Conservation (phyloP, 2,888 invertebrate genomes). For the Tipula helvola region DNA sequence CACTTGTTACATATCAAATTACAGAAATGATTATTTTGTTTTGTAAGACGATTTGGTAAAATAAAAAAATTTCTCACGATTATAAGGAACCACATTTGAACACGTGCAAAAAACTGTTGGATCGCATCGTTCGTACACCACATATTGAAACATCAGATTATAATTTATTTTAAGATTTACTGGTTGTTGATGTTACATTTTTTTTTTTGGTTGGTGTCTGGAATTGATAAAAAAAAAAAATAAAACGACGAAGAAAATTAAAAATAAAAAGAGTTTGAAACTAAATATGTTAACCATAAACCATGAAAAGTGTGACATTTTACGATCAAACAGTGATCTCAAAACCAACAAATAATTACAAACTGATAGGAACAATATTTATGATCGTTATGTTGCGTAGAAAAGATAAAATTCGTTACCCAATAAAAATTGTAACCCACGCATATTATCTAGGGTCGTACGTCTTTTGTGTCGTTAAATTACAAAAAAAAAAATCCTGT, state of each 20-base stretch:
- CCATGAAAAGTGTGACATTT: neutral
- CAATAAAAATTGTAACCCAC: neutral
- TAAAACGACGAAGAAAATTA: neutral
- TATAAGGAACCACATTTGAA: neutral
- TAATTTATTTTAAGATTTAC: neutral
- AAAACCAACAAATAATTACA: neutral
- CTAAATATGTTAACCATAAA: neutral
- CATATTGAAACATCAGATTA: neutral
- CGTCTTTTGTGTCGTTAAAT: neutral
- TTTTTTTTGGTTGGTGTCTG: neutral
- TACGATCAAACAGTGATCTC: neutral
- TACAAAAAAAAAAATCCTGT: neutral
- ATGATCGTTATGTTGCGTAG: neutral
- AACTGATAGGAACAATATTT: neutral
- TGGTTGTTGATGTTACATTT: neutral
- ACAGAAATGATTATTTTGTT: neutral
- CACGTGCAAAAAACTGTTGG: constrained; percentile 8
- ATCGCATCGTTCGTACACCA: neutral
- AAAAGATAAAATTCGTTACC: neutral
- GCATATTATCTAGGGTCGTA: neutral
- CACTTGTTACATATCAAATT: constrained; percentile 8
- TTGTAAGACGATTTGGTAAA: neutral
- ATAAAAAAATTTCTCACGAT: neutral
- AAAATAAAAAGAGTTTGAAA: neutral
- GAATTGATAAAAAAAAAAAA: neutral